phyloP scores from a whole-genome alignment of 2,113 vertebrate genomes.

The Boulengeromyrus knoepffleri region DNA sequence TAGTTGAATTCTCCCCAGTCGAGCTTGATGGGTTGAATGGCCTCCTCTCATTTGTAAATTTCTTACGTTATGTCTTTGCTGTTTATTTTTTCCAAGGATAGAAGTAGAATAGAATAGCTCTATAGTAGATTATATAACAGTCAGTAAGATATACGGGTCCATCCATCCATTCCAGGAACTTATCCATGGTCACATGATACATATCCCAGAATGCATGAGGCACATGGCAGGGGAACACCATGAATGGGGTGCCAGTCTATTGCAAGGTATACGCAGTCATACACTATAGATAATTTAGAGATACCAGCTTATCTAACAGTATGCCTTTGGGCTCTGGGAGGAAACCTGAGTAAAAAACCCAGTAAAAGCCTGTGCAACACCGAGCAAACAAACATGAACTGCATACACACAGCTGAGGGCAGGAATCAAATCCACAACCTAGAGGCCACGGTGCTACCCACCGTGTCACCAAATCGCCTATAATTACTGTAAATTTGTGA shows the following conservation, averaged over 20 bases:
- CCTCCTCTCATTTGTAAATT: no score
- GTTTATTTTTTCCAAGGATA: not conserved
- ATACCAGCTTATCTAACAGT: not conserved
- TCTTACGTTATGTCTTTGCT: no score
- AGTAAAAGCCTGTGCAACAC: not conserved
- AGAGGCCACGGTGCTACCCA: not conserved
- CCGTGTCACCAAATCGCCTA: not conserved
- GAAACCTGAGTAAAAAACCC: not conserved
- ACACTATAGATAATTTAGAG: not conserved
- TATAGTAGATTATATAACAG: not conserved
- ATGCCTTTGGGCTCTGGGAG: not conserved
- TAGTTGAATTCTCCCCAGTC: no score
- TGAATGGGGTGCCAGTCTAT: not conserved
- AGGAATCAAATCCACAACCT: not conserved
- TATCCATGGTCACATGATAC: not conserved
- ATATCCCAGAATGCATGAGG: not conserved
- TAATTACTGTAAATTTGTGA: not conserved
- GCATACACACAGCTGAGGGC: not conserved
- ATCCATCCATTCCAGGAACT: not conserved
- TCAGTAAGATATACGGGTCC: not conserved
- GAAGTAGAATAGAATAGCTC: not conserved
- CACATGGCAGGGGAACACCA: not conserved
- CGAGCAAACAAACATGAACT: not conserved
- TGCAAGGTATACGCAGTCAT: not conserved
- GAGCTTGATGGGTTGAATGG: no score